Evolutionary conservation across 2,113 vertebrate species (phyloP), one percentile per base, ranked within the genome.

Genomic region (Urocolius indicus): DNA sequence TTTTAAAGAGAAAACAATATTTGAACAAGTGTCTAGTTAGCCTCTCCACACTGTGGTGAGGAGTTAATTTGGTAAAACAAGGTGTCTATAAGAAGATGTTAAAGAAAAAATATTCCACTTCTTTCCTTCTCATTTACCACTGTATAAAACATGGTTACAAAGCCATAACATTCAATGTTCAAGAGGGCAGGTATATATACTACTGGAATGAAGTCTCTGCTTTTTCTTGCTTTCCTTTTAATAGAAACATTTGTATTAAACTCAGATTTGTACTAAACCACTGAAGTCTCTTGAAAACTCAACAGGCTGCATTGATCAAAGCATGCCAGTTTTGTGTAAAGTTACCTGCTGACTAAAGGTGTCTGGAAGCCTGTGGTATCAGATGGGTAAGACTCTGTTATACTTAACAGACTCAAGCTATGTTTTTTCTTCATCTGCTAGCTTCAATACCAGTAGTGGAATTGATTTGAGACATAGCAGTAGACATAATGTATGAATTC

Each of bases 131-230:
- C 93, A 85, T 87, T 96, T 95, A 87, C 78, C 13, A 34, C 45
- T 57, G 75, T 80, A 87, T 87, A 95, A 96, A 93, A 96, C 91
- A 95, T 62, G 9, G 87, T 95, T 93, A 91, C 83, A 83, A 95
- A 91, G 13, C 59, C 75, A 85, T 61, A 81, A 93, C 92, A 94
- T 90, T 93, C 89, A 80, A 90, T 87, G 71, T 87, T 91, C 22
- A 85, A 91, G 58, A 36, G 94, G 91, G 26, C 71, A 85, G 67
- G 59, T 58, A 83, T 78, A 85, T 80, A 85, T 83, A 91, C 69
- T 41, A 66, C 43, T 27, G 52, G 46, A 91, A 94, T 85, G 54
- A 91, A 95, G 54, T 49, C 24, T 72, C 49, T 43, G n/a, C 2
- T 62, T 80, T 91, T 87, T 75, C 86, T 92, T 81, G 11, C 24